Evolutionary conservation across 2,113 vertebrate genomes (phyloP), one percentile per base, ranked within the genome.

Genomic region (Agapornis roseicollis): DNA sequence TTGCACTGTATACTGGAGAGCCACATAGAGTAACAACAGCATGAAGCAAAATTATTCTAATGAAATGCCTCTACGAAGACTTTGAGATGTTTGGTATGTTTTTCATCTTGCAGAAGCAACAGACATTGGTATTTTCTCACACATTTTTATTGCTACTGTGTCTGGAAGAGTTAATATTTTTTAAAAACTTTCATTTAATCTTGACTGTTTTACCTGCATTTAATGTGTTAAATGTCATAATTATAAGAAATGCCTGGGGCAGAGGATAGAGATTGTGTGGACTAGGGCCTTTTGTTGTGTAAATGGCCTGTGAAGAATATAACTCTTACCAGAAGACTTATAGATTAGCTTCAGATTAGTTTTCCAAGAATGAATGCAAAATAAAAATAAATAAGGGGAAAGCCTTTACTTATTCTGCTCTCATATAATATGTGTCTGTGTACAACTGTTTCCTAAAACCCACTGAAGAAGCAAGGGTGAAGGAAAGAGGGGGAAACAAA

Each of bases 111-210:
- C 49, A 74, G 91, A 85, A 82, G 65, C 72, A 92, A 58, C 23
- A 46, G 37, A 93, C 14, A 85, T 78, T n/a, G 14, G 17, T 39
- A 47, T 46, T 88, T 88, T 70, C 82, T 72, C 24, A 46, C 27
- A 52, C 5, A 33, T 68, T 91, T 94, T 96, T 85, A 68, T 78
- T 84, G 24, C 42, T 88, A 53, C 78, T 84, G 13, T 56, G 16
- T 80, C 73, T 92, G 70, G 52, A 95, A 96, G 55, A 78, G 58
- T 74, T 89, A 87, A 96, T 81, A 72, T 80, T 90, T 96, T 89
- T 91, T 27, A 95, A 78, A 69, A 87, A 55, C 27, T 82, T 86
- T 60, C 35, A 76, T 56, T 96, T 96, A 85, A 88, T 95, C 77
- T 93, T 86, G 82, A 55, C 47, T 47, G 18, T 7, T 63, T 94